Evolutionary conservation across 1,140 invertebrate species (phyloP).

Genomic region (Cotesia typhae): DNA sequence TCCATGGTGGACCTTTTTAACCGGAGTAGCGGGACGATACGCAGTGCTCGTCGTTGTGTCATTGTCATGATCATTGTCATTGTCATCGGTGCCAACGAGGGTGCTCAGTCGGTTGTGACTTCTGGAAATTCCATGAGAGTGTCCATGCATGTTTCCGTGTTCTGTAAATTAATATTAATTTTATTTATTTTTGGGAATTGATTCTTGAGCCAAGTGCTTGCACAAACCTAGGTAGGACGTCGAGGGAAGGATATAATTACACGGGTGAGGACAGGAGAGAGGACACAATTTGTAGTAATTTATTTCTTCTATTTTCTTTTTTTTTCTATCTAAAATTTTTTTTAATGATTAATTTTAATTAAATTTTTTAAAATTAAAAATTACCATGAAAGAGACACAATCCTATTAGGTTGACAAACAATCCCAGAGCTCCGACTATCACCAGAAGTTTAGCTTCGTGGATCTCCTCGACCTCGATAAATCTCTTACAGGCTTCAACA

Average conservation of each 20-base stretch:
- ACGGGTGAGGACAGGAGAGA: slow-evolving; percentile 14
- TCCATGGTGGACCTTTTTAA: slow-evolving; percentile 66
- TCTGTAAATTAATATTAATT: slow-evolving; percentile 64
- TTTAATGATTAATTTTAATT: neutral
- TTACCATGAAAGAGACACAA: slow-evolving; percentile 85
- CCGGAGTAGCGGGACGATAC: slow-evolving; percentile 64
- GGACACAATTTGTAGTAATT: slow-evolving; percentile 2
- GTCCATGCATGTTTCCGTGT: slow-evolving; percentile 77
- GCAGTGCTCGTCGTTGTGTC: slow-evolving; percentile 51
- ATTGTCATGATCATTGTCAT: slow-evolving; percentile 73
- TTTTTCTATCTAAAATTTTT: neutral
- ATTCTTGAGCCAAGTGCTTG: no score
- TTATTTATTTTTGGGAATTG: neutral
- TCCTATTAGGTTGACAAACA: slow-evolving; percentile 85
- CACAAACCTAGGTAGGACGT: slow-evolving; percentile 35
- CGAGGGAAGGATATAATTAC: slow-evolving; percentile 29
- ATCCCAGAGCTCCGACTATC: slow-evolving; percentile 79
- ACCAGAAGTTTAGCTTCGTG: slow-evolving; percentile 81
- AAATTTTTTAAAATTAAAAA: no score
- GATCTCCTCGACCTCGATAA: slow-evolving; percentile 85
- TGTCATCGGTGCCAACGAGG: slow-evolving; percentile 77
- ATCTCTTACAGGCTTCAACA: slow-evolving; percentile 89
- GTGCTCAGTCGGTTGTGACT: slow-evolving; percentile 71
- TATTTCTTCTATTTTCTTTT: neutral
- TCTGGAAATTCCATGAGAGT: slow-evolving; percentile 75